Evolutionary conservation across 1,140 invertebrate genomes (phyloP).

Genomic region (Diuraphis noxia): DNA sequence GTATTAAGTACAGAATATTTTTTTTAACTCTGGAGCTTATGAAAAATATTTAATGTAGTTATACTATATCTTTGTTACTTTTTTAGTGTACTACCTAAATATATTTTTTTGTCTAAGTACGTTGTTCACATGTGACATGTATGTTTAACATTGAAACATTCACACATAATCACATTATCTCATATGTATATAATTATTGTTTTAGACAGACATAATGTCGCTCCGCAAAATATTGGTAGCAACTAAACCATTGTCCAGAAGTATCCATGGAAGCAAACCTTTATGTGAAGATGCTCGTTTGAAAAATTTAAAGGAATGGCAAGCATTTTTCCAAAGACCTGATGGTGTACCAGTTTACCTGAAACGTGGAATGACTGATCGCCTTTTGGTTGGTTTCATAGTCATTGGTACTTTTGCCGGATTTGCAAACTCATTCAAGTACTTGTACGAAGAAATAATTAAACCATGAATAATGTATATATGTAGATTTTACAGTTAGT

Average conservation of each 20-base stretch:
- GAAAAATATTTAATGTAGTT: too few species aligned
- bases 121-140: too few species aligned
- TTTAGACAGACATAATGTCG: slow-evolving; percentile 3
- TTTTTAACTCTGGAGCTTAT: too few species aligned
- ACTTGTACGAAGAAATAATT: slow-evolving; percentile 33
- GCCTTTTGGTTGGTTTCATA: slow-evolving; percentile 17
- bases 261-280: slow-evolving; percentile 12
- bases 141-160: not conserved
- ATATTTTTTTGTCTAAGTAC: too few species aligned
- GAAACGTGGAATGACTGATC: slow-evolving; percentile 26
- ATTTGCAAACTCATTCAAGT: slow-evolving; percentile 32
- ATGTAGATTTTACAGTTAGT: not conserved
- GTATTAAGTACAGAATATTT: too few species aligned
- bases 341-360: slow-evolving; percentile 43
- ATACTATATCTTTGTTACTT: too few species aligned
- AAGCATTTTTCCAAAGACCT: slow-evolving; percentile 9
- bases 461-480: slow-evolving; percentile 33
- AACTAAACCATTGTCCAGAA: slow-evolving; percentile 22
- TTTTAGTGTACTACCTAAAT: too few species aligned
- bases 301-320: slow-evolving; percentile 34
- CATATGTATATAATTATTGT: not conserved
- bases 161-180: not conserved
- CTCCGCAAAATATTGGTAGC: not conserved
- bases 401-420: not conserved
- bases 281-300: not conserved